Evolutionary conservation across 2,888 invertebrate genomes (phyloP).

Genomic region (Dynastes grantii): DNA sequence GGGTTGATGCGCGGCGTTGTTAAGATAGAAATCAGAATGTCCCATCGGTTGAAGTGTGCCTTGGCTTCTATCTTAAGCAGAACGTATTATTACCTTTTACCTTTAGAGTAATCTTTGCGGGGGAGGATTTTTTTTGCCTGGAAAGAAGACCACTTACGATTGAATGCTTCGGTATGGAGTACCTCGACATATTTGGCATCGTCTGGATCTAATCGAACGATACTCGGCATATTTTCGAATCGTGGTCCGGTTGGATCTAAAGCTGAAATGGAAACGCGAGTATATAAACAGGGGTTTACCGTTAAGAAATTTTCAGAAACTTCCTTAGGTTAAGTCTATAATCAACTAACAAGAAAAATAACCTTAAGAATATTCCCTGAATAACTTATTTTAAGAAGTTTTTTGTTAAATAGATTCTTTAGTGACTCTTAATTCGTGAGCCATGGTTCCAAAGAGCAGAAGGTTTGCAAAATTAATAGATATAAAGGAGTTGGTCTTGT

Average conservation of each 20-base stretch:
- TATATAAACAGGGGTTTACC: no score
- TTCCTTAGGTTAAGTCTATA: no score
- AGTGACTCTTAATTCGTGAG: no score
- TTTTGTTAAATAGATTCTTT: no score
- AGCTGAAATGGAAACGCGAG: slow-evolving; percentile 62
- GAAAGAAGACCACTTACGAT: slow-evolving; percentile 56
- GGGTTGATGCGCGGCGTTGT: slow-evolving; percentile 67
- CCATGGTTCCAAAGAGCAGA: no score
- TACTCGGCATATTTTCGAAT: slow-evolving; percentile 72
- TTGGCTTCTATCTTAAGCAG: slow-evolving; percentile 65
- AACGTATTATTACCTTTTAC: slow-evolving; percentile 25
- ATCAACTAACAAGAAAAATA: no score
- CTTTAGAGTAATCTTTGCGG: background rate
- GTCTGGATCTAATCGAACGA: slow-evolving; percentile 72
- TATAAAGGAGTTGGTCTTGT: no score
- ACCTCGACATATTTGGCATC: slow-evolving; percentile 76
- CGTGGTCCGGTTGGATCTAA: slow-evolving; percentile 76
- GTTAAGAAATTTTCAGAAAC: no score
- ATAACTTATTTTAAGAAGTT: no score
- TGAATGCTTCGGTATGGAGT: slow-evolving; percentile 73
- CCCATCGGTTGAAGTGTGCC: slow-evolving; percentile 66
- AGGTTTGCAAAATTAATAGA: no score
- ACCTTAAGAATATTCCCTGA: no score
- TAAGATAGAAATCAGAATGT: slow-evolving; percentile 69
- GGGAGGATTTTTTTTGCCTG: background rate